Conservation (phyloP, 2,797 vertebrate species). For the Enteromius radiatus region DNA sequence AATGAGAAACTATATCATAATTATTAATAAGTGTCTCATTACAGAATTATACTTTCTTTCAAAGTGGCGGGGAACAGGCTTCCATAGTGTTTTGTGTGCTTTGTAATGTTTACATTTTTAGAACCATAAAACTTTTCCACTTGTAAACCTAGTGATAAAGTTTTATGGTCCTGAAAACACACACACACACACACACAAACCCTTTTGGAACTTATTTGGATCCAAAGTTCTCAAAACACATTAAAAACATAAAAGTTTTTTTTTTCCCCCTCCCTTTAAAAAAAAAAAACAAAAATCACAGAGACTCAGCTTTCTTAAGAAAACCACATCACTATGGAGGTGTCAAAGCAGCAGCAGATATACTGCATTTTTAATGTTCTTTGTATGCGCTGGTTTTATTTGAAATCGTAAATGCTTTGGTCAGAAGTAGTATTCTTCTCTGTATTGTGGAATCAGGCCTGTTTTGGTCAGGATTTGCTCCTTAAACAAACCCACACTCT, state of each 20-base stretch:
- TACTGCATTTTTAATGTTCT: not conserved
- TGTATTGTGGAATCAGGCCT: not conserved
- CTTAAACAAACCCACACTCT: slow-evolving; percentile 19
- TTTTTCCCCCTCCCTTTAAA: not conserved
- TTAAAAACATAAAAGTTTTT: too few relatives aligned
- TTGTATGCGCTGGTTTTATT: not conserved
- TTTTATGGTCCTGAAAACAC: too few relatives aligned
- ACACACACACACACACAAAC: too few relatives aligned
- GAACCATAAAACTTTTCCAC: not conserved
- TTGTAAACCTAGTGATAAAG: too few relatives aligned
- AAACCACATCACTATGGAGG: not conserved
- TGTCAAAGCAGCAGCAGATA: not conserved
- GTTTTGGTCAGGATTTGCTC: slow-evolving; percentile 24
- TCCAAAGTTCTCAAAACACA: too few relatives aligned
- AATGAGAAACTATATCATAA: not conserved
- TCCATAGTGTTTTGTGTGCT: not conserved
- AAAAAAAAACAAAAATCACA: not conserved
- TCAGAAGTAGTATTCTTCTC: not conserved
- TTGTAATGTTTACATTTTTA: not conserved
- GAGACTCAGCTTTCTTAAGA: not conserved
- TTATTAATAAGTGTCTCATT: not conserved
- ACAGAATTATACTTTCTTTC: not conserved
- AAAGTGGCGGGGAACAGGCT: not conserved
- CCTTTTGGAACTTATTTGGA: too few relatives aligned
- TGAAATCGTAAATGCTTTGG: not conserved